Evolutionary conservation across 2,113 vertebrate species (phyloP).

Genomic region (Synodontis membranacea): DNA sequence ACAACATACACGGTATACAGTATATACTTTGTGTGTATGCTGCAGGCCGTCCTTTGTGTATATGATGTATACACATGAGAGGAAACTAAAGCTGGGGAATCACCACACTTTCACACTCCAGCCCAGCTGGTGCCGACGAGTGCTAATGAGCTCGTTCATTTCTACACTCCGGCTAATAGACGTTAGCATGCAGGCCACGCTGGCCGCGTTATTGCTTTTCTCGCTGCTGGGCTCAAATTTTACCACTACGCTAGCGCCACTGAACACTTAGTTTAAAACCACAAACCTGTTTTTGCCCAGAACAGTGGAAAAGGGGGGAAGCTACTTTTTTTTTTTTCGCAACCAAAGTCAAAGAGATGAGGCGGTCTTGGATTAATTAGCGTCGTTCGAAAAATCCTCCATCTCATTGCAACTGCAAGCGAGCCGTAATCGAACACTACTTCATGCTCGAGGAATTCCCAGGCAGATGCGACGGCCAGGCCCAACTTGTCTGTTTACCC

Average conservation of each 20-base stretch:
- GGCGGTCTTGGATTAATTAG: constrained; percentile 51
- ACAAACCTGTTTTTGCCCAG: constrained; percentile 26
- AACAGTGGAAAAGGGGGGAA: background rate
- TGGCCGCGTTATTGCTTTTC: constrained; percentile 17
- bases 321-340: background rate
- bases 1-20: background rate
- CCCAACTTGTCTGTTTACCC: constrained; percentile 56
- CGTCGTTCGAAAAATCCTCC: constrained; percentile 47
- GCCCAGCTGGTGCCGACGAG: constrained; percentile 45
- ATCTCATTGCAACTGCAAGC: constrained; percentile 55
- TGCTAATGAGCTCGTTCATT: constrained; percentile 49
- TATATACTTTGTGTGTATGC: background rate
- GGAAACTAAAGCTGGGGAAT: constrained; percentile 13
- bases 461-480: constrained; percentile 48
- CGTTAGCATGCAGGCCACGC: constrained; percentile 37
- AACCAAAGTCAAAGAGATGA: constrained; percentile 14
- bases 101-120: constrained; percentile 38
- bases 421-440: constrained; percentile 55
- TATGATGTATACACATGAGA: background rate
- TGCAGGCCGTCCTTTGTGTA: background rate
- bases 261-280: constrained; percentile 20
- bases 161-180: constrained; percentile 18
- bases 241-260: constrained; percentile 18
- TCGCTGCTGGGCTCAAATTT: background rate
- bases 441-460: constrained; percentile 51